Base-by-base conservation (phyloP, 2,888 invertebrate genomes). In the Parnassius apollo region DNA sequence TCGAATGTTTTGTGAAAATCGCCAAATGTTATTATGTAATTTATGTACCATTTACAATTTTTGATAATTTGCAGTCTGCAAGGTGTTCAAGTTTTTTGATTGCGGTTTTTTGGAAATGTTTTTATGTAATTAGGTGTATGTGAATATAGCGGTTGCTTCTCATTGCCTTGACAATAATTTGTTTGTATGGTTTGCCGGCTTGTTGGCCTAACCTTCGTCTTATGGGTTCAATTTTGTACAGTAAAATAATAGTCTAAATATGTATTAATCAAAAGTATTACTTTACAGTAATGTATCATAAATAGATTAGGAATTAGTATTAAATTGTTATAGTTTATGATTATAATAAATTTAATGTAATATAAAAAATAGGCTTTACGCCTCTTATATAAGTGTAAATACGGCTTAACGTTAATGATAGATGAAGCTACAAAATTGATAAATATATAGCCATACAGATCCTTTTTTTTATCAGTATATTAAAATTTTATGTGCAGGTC, bases 231-330 rank as follows among this genome's bases (percentile, higher is more conserved):
- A 54, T 56, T 45, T 3, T 58, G 54, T 62, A 62, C 54, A 58
- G 58, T 63, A 63, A 65, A 71, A 59, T 59, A 67, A 35, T 35
- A 69, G 69, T 68, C 60, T 66, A 73, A 75, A 73, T 75, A 76
- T 76, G 86, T 88, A 87, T 88, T 87, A 78, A 82, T 82, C 79
- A 71, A 82, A 86, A 89, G 89, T 89, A 88, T 89, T 89, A 88
- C 73, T 83, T 84, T 83, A 69, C 64, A 65, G 60, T 60, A 71
- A 69, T 72, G 74, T 76, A 75, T 60, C 62, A 69, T 73, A 74
- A 55, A 50, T 59, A 50, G 54, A 62, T 59, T 63, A 46, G 35
- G 35, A 46, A 46, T n/a, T 49, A 65, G 60, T 35, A 67, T 59
- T 55, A 59, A 44, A 55, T 51, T 59, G 54, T 62, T 59, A 52